Conservation (phyloP, 2,797 vertebrate species). For the Falco rusticolus region DNA sequence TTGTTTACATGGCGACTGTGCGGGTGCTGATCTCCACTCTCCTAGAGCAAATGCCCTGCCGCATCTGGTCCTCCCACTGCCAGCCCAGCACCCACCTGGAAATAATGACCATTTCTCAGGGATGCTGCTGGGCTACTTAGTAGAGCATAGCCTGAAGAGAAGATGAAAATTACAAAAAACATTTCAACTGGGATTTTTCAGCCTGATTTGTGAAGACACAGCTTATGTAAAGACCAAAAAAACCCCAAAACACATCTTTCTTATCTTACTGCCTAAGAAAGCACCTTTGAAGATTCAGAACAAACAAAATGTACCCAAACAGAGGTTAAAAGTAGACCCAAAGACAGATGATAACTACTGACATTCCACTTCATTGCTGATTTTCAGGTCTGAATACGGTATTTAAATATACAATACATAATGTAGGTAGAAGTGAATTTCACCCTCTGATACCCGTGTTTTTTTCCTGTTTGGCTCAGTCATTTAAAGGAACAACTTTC, state of each 20-base stretch:
- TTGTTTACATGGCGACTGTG: neutral
- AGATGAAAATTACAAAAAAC: neutral
- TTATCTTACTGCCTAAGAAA: slow-evolving; percentile 13
- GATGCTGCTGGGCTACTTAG: neutral
- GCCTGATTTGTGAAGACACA: neutral
- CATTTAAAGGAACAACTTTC: slow-evolving; percentile 50
- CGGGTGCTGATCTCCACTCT: neutral
- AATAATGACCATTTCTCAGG: neutral
- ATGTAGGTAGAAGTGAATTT: slow-evolving; percentile 14
- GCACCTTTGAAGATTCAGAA: slow-evolving; percentile 4
- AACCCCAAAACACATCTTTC: neutral
- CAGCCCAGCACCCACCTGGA: neutral
- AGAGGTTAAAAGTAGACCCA: neutral
- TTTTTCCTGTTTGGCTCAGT: slow-evolving; percentile 34
- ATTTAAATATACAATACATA: neutral
- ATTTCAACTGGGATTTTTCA: neutral
- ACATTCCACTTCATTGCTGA: neutral
- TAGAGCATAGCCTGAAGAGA: neutral
- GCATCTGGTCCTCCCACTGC: neutral
- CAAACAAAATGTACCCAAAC: neutral
- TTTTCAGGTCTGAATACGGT: neutral
- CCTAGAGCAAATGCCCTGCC: slow-evolving; percentile 32
- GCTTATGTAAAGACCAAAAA: neutral
- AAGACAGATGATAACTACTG: neutral
- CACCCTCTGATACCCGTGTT: neutral